Evolutionary conservation across 2,888 invertebrate species (phyloP).

Genomic region (Toxonevra muliebris): DNA sequence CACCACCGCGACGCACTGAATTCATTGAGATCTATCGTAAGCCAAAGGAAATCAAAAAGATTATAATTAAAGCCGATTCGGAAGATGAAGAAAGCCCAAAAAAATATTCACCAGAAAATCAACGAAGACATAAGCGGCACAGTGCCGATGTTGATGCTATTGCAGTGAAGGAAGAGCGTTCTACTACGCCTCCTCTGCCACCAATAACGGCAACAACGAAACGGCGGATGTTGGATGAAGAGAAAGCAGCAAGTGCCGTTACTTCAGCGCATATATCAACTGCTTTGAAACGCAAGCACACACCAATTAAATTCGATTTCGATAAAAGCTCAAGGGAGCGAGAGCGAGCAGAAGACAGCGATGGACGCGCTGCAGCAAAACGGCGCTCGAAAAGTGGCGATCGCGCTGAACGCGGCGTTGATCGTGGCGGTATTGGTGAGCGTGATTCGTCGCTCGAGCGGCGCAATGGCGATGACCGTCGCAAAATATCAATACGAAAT

Average conservation of each 20-base stretch:
- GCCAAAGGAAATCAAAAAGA: slow-evolving; percentile 59
- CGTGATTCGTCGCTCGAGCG: slow-evolving; percentile 36
- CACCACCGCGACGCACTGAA: slow-evolving; percentile 50
- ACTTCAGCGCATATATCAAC: slow-evolving; percentile 29
- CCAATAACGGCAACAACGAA: slow-evolving; percentile 28
- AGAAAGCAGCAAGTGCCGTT: slow-evolving; percentile 3
- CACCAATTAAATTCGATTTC: slow-evolving; percentile 57
- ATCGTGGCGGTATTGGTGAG: slow-evolving; percentile 43
- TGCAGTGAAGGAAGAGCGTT: slow-evolving; percentile 45
- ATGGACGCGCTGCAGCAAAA: slow-evolving; percentile 26
- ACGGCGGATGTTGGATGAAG: slow-evolving; percentile 3
- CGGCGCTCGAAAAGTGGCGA: slow-evolving; percentile 49
- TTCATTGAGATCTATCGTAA: slow-evolving; percentile 55
- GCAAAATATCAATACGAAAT: slow-evolving; percentile 65
- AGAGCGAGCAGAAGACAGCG: neutral
- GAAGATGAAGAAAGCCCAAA: slow-evolving; percentile 61
- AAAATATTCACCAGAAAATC: slow-evolving; percentile 42
- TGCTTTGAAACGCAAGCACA: slow-evolving; percentile 57
- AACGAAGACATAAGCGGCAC: slow-evolving; percentile 31
- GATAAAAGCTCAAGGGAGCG: neutral
- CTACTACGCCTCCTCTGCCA: slow-evolving; percentile 60
- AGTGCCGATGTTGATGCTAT: slow-evolving; percentile 25
- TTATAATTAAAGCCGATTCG: slow-evolving; percentile 66
- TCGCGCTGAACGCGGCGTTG: slow-evolving; percentile 37
- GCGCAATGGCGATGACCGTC: slow-evolving; percentile 54